Evolutionary conservation across 2,888 invertebrate genomes (phyloP).

Genomic region (Glyphotaelius pellucidus): DNA sequence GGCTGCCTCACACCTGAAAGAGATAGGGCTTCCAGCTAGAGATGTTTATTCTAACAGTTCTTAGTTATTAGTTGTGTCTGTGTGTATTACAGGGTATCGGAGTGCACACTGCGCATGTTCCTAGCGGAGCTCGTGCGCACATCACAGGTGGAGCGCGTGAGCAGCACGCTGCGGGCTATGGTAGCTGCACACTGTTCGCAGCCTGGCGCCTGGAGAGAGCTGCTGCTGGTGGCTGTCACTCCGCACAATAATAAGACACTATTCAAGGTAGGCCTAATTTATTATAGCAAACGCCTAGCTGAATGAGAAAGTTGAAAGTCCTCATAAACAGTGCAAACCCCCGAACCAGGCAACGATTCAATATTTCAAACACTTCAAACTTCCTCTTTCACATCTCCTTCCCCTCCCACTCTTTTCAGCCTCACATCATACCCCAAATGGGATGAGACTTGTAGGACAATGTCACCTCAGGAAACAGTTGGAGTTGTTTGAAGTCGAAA

Average conservation of each 20-base stretch:
- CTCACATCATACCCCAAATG: no score
- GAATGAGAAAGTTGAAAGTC: no score
- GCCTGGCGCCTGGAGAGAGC: conserved; percentile 87
- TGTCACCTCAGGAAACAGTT: no score
- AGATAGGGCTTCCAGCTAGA: background rate
- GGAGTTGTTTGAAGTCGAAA: no score
- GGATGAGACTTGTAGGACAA: no score
- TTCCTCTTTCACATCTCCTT: no score
- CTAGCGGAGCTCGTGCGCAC: conserved; percentile 92
- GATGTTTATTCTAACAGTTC: background rate
- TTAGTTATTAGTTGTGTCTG: background rate
- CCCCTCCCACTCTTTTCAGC: no score
- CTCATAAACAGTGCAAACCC: no score
- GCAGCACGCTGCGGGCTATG: conserved; percentile 57
- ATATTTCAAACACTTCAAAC: no score
- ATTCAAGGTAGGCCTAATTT: conserved; percentile 57
- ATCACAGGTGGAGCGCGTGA: conserved; percentile 85
- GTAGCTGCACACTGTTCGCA: conserved; percentile 77
- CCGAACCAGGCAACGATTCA: no score
- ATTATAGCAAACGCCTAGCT: no score
- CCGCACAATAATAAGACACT: conserved; percentile 63
- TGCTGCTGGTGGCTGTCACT: conserved; percentile 75
- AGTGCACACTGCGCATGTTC: conserved; percentile 89
- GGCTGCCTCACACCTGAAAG: no score
- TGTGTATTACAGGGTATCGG: conserved; percentile 66